phyloP scores from a whole-genome alignment of 2,797 vertebrate genomes.

The Catharus ustulatus region DNA sequence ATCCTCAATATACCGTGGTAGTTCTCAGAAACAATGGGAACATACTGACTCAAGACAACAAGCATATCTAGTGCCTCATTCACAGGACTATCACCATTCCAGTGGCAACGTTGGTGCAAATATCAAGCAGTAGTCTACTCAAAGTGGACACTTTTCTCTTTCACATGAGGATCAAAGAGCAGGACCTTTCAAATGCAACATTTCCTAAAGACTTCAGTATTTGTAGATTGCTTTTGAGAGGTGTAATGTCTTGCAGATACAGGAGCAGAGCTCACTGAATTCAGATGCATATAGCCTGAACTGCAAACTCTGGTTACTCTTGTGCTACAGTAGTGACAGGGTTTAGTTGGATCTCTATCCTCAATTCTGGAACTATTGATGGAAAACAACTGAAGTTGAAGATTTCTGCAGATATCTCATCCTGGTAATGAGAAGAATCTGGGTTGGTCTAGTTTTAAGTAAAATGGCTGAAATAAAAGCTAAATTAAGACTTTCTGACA shows the following conservation, averaged over 20 bases:
- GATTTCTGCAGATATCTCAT: conserved; percentile 16
- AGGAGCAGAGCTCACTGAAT: background rate
- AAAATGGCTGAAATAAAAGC: conserved; percentile 44
- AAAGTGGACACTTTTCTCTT: background rate
- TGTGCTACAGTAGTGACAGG: background rate
- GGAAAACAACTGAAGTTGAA: background rate
- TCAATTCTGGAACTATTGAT: background rate
- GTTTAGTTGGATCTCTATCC: background rate
- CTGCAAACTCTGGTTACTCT: background rate
- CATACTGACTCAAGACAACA: background rate
- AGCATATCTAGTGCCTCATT: background rate
- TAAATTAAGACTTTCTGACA: conserved; percentile 53
- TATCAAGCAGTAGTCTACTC: background rate
- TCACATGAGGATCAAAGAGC: background rate
- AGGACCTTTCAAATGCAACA: background rate
- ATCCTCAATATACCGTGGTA: accelerated
- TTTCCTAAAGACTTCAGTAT: background rate
- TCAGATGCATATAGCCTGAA: background rate
- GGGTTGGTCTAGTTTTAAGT: conserved; percentile 34
- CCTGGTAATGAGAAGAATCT: conserved; percentile 38
- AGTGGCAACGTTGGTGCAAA: background rate
- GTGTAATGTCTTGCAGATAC: background rate
- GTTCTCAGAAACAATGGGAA: background rate
- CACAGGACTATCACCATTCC: background rate
- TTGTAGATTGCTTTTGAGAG: background rate